phyloP scores from a whole-genome alignment of 2,888 invertebrate species.

The Cryptocephalus primarius region DNA sequence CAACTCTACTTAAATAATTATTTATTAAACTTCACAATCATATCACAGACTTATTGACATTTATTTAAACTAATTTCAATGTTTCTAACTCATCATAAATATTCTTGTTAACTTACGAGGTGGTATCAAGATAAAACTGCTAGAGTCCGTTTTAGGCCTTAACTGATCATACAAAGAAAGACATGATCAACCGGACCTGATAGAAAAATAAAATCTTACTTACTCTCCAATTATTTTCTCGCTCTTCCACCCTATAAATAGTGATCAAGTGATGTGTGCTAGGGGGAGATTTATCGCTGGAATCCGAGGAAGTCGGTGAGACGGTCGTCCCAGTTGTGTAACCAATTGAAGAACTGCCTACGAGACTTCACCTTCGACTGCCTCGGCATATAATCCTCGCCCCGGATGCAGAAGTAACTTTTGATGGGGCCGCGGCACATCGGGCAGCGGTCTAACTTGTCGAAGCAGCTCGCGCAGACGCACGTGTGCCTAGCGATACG shows the following conservation, averaged over 20 bases:
- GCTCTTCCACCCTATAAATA: too few relatives aligned
- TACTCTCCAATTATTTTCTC: too few relatives aligned
- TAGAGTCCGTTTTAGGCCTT: too few relatives aligned
- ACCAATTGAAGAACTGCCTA: slow-evolving; percentile 34
- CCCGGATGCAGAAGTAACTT: slow-evolving; percentile 73
- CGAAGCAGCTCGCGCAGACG: slow-evolving; percentile 70
- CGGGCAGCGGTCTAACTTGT: slow-evolving; percentile 73
- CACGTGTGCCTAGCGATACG: slow-evolving; percentile 57
- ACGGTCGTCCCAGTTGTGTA: slow-evolving; percentile 57
- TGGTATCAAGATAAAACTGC: too few relatives aligned
- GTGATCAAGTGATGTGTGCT: too few relatives aligned
- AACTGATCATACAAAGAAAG: too few relatives aligned
- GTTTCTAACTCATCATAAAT: not conserved
- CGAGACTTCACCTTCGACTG: slow-evolving; percentile 22
- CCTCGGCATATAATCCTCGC: slow-evolving; percentile 59
- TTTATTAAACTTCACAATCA: too few relatives aligned
- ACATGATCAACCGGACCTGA: too few relatives aligned
- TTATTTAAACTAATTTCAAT: not conserved
- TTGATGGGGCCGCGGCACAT: slow-evolving; percentile 77
- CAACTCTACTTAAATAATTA: too few relatives aligned
- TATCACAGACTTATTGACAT: too few relatives aligned
- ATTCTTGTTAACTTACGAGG: not conserved
- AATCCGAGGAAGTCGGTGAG: slow-evolving; percentile 67
- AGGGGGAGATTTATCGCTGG: slow-evolving; percentile 32
- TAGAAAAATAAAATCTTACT: too few relatives aligned